Evolutionary conservation across 2,797 vertebrate species (phyloP).

Genomic region (Siniperca obscura): DNA sequence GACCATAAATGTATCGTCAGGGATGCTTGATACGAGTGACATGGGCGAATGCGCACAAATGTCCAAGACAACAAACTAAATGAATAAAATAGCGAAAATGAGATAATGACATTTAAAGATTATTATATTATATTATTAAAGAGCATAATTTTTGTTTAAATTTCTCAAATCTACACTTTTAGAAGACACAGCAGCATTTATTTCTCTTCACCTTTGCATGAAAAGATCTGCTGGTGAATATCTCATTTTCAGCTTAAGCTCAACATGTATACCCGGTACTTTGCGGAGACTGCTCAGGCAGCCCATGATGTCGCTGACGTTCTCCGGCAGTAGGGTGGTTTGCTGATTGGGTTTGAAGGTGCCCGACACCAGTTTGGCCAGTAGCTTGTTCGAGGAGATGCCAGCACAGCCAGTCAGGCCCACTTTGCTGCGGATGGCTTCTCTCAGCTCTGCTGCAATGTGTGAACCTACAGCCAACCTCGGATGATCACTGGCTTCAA

Average conservation of each 20-base stretch:
- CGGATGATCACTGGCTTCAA: constrained; percentile 70
- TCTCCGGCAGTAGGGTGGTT: constrained; percentile 89
- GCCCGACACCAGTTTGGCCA: constrained; percentile 92
- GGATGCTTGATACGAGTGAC: not conserved
- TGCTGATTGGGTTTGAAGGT: constrained; percentile 94
- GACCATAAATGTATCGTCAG: not conserved
- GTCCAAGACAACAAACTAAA: not conserved
- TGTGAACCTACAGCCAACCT: constrained; percentile 88
- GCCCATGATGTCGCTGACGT: constrained; percentile 81
- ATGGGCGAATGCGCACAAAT: not conserved
- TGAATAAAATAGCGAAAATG: not conserved
- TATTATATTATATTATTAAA: too few relatives aligned
- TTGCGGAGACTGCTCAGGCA: constrained; percentile 82
- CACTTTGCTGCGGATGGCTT: constrained; percentile 80
- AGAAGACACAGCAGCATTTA: not conserved
- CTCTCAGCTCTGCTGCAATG: constrained; percentile 89
- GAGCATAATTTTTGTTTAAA: not conserved
- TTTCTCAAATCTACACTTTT: not conserved
- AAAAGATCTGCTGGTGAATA: not conserved
- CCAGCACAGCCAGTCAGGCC: constrained; percentile 92
- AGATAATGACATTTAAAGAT: not conserved
- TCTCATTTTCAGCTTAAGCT: not conserved
- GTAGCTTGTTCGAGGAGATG: constrained; percentile 89
- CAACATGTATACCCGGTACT: constrained; percentile 86
- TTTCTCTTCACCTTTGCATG: not conserved